A percentile compares a stretch with the other conserved stretches of the same genome.
Evolutionary conservation across 2,113 vertebrate species (phyloP).

Genomic region (Microcebus murinus): DNA sequence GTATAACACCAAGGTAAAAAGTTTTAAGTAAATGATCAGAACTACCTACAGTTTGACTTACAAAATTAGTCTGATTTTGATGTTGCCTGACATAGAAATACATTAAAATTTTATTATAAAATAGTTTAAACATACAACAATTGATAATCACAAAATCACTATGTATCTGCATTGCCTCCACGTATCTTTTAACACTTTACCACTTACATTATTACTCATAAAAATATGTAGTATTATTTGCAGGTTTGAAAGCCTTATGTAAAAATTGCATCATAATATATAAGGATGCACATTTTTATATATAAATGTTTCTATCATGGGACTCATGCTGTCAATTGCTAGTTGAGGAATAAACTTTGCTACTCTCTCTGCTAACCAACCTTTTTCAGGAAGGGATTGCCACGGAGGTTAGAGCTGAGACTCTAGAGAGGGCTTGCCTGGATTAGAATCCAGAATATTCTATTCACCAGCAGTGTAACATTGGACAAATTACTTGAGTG

Average conservation of each 20-base stretch:
- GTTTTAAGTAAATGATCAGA: not conserved
- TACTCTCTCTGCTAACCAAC: not conserved
- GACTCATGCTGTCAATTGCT: not conserved
- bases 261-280: not conserved
- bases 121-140: constrained; percentile 7
- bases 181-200: not conserved
- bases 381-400: not conserved
- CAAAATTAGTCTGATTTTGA: not conserved
- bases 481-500: not conserved
- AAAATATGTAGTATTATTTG: not conserved
- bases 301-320: not conserved
- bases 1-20: not conserved
- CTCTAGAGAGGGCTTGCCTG: not conserved
- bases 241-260: not conserved
- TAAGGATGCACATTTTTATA: not conserved
- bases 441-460: not conserved
- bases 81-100: not conserved
- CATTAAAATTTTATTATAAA: not conserved
- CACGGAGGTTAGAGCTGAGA: not conserved
- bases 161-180: not conserved
- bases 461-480: not conserved
- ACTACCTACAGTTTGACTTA: not conserved
- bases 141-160: not conserved
- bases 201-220: not conserved
- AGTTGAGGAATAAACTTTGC: not conserved